Base-by-base conservation (phyloP, 2,888 invertebrate genomes). In the Syrphus vitripennis region DNA sequence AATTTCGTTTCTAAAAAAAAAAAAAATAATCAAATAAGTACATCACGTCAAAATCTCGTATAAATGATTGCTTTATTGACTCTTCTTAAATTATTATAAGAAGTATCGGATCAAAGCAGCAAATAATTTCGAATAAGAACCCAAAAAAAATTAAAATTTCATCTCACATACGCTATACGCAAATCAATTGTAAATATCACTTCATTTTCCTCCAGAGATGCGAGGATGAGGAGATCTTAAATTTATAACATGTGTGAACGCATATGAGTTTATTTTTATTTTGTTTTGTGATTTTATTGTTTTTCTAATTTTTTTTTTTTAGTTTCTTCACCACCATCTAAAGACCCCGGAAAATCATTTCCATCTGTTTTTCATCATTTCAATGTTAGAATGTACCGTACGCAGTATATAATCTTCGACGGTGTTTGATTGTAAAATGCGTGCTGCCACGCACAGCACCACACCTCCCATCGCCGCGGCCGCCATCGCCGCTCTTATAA, bases 81-180 rank as follows among this genome's bases (percentile, higher is more conserved):
- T 79, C 63, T 74, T 83, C 78, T 79, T 55, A 67, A 55, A 29
- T 55, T 50, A 59, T 83, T 79, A 74, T 61, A 61, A 75, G 19
- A 31, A 19, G 14, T n/a, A 37, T 34, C 34, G 69, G 79, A 83
- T 79, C 83, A 83, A 83, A 79, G 83, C 83, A 79, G 69, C 55
- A 63, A 77, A 77, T 82, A 57, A 77, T 65, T 71, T 70, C 40
- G 21, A 24, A 61, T 61, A 61, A 40, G 40, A 24, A 14, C 10
- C 3, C 21, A 14, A 59, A 57, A 31, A 34, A 19, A 19, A 59
- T 10, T 5, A 14, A 42, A 26, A 37, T 26, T 9, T 16, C 24
- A 42, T 40, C 29, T n/a, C n/a, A n/a, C n/a, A n/a, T n/a, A n/a
- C 63, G 29, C 45, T 26, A n/a, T 37, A 29, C 48, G 31, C 48